Conservation (phyloP, 2,113 vertebrate genomes). For the Oenanthe melanoleuca region DNA sequence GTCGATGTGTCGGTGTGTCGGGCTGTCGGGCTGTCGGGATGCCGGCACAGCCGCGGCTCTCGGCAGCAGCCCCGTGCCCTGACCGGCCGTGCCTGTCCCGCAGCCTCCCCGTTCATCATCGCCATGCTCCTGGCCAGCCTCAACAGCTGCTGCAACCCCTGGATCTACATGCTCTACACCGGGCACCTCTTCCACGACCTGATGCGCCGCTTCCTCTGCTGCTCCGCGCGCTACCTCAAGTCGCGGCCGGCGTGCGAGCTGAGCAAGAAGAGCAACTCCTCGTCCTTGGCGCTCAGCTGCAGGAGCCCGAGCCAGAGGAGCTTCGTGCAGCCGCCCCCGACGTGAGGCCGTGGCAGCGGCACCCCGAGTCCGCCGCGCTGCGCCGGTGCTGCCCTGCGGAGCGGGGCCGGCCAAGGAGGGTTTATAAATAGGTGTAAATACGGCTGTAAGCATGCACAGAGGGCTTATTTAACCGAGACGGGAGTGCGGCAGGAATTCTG, state of each 20-base stretch:
- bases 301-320: conserved; percentile 82
- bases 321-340: conserved; percentile 67
- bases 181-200: conserved; percentile 90
- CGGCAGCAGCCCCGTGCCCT: not conserved
- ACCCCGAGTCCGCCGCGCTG: not conserved
- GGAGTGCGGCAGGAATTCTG: not conserved
- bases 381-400: not conserved
- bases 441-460: not conserved
- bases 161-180: conserved; percentile 96
- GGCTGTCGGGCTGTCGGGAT: too few species aligned
- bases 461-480: not conserved
- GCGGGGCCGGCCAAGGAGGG: not conserved
- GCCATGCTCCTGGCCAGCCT: conserved; percentile 92
- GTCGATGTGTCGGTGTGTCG: too few species aligned
- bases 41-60: not conserved
- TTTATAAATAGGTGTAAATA: not conserved
- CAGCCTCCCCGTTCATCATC: conserved; percentile 89
- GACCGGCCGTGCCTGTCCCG: not conserved
- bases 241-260: conserved; percentile 76
- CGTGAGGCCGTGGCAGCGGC: conserved; percentile 6
- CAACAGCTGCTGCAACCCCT: conserved; percentile 97
- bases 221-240: conserved; percentile 71
- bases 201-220: conserved; percentile 81
- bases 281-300: conserved; percentile 82
- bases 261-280: conserved; percentile 84